Base-by-base conservation (phyloP, 2,113 vertebrate species). In the Syrmaticus mikado region DNA sequence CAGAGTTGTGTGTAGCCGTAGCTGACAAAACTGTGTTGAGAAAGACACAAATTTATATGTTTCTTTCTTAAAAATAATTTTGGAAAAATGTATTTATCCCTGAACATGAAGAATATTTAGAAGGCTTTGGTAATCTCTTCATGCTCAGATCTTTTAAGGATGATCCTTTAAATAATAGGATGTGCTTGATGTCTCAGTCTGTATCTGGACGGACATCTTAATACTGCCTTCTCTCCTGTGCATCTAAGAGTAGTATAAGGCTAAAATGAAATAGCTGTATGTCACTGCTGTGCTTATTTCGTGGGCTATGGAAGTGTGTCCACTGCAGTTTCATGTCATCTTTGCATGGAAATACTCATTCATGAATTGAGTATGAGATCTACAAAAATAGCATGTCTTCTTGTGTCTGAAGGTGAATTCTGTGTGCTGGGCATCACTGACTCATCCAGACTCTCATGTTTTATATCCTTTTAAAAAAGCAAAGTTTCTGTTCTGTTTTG, bases 381-480 rank as follows among this genome's bases (percentile, higher is more conserved):
- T 40, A 74, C 55, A 77, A 93, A 81, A 68, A 72, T 8, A 76
- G 4, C 78, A 32, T 90, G 32, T 94, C 12, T 88, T 96, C 40
- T 82, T 94, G 27, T 93, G 46, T 94, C 96, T 96, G 93, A 97
- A 99, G 99, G 99, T 99, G 85, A 99, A 99, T 91, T 99, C 98
- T 78, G 98, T 99, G 85, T 99, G 99, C 97, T 99, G 99, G 99
- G 99, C 99, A n/a, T 99, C 99, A 1, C 89, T 99, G 82, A 99
- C 98, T 94, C 98, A 99, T 95, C 95, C 98, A 48, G 99, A 99
- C 96, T 99, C 99, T 46, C 99, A 99, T 67, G 97, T 99, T 92
- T 96, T 99, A 98, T 99, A 99, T 99, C 99, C 98, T 99, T 98
- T 89, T 10, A 57, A 53, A 62, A 89, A 84, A 36, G 7, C n/a